These are phyloP conservation scores for Pangasius krempfi DNA, from an alignment of 2,797 vertebrate species.

Conservation along the genomic window DNA sequence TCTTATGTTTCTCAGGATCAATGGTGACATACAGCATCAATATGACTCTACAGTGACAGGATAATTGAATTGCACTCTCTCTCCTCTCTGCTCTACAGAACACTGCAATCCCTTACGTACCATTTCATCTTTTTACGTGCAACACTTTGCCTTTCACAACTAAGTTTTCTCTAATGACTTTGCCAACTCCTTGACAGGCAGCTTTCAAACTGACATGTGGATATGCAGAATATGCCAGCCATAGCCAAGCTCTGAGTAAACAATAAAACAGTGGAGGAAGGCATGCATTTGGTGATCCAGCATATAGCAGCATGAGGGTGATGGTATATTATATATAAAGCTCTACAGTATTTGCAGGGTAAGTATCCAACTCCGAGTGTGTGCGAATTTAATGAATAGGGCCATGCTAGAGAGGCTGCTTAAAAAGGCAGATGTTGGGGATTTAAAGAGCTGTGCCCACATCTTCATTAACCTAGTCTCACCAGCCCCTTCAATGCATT, in stretches of 20 bases:
- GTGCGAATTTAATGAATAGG: constrained; percentile 56
- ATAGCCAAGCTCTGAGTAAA: constrained; percentile 13
- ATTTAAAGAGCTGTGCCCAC: constrained; percentile 58
- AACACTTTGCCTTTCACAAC: constrained; percentile 5
- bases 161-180: background rate
- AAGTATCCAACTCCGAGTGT: background rate
- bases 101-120: background rate
- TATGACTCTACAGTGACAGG: background rate
- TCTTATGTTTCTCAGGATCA: background rate
- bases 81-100: constrained; percentile 7
- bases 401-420: constrained; percentile 58
- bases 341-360: constrained; percentile 22
- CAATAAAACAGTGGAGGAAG: background rate
- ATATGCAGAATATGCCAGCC: constrained; percentile 26
- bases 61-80: background rate
- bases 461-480: constrained; percentile 66
- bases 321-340: constrained; percentile 11
- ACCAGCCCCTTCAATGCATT: constrained; percentile 68
- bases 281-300: background rate
- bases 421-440: constrained; percentile 27
- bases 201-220: constrained; percentile 37
- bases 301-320: background rate
- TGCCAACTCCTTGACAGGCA: constrained; percentile 13
- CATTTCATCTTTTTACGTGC: background rate
- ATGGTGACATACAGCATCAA: background rate